A percentile compares a stretch with the other conserved stretches of the same genome.
Conservation (phyloP, 2,113 vertebrate species). For the Bettongia penicillata region DNA sequence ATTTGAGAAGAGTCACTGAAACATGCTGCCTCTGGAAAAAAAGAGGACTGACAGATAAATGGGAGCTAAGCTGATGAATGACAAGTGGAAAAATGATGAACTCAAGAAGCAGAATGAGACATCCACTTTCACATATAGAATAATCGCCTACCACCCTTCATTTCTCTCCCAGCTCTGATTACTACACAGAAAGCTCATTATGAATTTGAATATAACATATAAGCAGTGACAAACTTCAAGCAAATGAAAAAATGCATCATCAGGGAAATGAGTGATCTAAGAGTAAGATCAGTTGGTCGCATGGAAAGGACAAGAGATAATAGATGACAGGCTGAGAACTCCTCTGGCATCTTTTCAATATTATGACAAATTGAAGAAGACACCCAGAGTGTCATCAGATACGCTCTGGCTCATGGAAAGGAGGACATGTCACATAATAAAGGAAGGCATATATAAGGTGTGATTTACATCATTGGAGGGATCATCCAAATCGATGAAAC, state of each 20-base stretch:
- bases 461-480: background rate
- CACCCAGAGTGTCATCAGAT: too few relatives aligned
- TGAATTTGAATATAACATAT: background rate
- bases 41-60: background rate
- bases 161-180: background rate
- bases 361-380: background rate
- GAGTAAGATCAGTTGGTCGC: background rate
- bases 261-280: background rate
- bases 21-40: background rate
- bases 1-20: background rate
- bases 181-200: background rate
- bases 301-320: background rate
- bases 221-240: background rate
- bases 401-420: background rate
- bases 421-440: background rate
- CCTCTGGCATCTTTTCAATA: background rate
- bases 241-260: background rate
- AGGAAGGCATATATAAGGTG: background rate
- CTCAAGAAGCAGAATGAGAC: background rate
- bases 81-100: background rate
- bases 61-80: background rate
- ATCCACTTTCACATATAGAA: background rate
- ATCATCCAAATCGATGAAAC: background rate
- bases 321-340: background rate
- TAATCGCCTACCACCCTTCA: background rate